A percentile compares a stretch with the other conserved stretches of the same genome.
Evolutionary conservation across 2,888 invertebrate genomes (phyloP).

Genomic region (Dendrolimus houi): DNA sequence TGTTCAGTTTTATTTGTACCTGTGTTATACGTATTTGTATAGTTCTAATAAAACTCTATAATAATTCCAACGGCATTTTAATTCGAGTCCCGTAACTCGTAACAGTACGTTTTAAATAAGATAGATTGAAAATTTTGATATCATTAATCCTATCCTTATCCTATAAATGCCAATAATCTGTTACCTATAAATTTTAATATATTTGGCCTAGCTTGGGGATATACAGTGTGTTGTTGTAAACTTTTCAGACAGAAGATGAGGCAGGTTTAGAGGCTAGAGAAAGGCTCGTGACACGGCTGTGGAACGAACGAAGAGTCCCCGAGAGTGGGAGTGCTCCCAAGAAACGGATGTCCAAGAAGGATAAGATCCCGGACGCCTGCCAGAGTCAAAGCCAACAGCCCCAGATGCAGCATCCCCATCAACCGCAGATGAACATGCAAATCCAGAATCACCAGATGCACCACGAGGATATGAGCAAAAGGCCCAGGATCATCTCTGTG

Average conservation of each 20-base stretch:
- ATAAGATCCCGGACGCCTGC: conserved; percentile 29
- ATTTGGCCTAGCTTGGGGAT: too few species aligned
- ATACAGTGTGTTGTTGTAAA: background rate
- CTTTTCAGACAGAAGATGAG: conserved; percentile 22
- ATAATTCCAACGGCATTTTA: too few species aligned
- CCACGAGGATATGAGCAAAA: conserved; percentile 49
- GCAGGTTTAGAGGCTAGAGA: conserved; percentile 37
- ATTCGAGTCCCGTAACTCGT: too few species aligned
- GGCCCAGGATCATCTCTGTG: conserved; percentile 46
- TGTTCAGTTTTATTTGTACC: too few species aligned
- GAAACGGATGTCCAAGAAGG: conserved; percentile 50
- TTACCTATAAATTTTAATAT: too few species aligned
- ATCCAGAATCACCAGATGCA: conserved; percentile 7
- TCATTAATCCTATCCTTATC: too few species aligned
- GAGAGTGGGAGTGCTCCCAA: conserved; percentile 42
- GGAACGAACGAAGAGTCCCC: conserved; percentile 46
- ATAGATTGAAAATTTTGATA: too few species aligned
- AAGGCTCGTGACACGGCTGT: conserved; percentile 41
- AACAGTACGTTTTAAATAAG: too few species aligned
- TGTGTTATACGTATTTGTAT: too few species aligned
- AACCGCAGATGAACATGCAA: conserved; percentile 11
- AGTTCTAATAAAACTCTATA: too few species aligned
- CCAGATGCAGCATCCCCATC: conserved; percentile 7
- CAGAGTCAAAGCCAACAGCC: conserved; percentile 13
- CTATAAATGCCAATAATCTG: too few species aligned